Evolutionary conservation across 2,888 invertebrate genomes (phyloP), one percentile per base, ranked within the genome.

Genomic region (Troglohyphantes excavatus): DNA sequence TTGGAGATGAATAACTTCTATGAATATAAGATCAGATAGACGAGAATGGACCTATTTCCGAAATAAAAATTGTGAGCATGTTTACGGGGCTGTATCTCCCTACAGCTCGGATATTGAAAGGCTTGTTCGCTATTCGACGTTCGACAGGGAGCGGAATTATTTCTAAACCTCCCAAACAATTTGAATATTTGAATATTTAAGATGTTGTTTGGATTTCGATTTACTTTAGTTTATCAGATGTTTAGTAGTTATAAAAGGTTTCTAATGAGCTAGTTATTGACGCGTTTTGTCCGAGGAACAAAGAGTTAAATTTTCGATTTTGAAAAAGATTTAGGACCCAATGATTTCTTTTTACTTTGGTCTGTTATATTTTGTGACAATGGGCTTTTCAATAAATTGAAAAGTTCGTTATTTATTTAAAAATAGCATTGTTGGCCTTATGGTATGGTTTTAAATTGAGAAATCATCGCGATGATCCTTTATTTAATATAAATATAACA

Each of bases 1-100:
- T 27, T n/a, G 17, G 67, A 63, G 76, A 81, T 61, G 39, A 68
- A 46, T 81, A 81, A 29, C 68, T 29, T 81, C 27, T 67, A 81
- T 68, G 67, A 81, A 81, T 81, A 81, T 81, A 53, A 53, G 67
- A 81, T 81, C 27, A 81, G 79, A 27, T 78, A 61, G 75, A 26
- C 75, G 29, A n/a, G 46, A 26, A 46, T 26, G 75, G 21, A 13
- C 61, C 33, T 73, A 53, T 73, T 73, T 53, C 43, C 6, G 46
- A 53, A 61, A 61, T 75, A 59, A 75, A 75, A 59, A 17, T 29
- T 46, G 19, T 46, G 26, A 72, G 23, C 46, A 72, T 23, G n/a
- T 11, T 17, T 26, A 72, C 23, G 26, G 46, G 26, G 26, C 26
- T 9, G 26, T 72, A 17, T 46, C 26, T n/a, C 21, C 11, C 2